These are phyloP conservation scores for Anas bahamensis DNA, from an alignment of 2,797 vertebrate species.

Conservation along the genomic window DNA sequence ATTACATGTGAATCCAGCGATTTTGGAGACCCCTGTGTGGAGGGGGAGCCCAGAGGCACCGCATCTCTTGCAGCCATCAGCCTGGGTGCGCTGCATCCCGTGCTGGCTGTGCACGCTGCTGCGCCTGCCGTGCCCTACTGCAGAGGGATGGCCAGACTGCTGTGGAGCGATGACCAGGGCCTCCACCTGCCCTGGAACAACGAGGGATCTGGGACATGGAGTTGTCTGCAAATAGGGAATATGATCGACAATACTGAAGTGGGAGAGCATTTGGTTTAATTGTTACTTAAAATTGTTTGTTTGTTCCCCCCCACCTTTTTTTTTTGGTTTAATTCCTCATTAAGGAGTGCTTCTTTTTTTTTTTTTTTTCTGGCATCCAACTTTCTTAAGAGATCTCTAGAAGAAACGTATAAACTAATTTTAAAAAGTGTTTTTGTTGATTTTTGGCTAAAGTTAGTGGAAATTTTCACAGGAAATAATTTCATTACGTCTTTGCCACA, in stretches of 20 bases:
- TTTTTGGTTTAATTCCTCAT: background rate
- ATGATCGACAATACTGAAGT: background rate
- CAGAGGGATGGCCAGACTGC: background rate
- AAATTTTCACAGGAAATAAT: background rate
- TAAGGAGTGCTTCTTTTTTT: background rate
- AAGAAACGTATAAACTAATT: background rate
- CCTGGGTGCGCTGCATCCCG: background rate
- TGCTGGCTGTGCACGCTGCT: background rate
- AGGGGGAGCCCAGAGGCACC: background rate
- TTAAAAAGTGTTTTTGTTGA: background rate
- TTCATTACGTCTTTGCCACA: background rate
- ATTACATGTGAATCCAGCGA: background rate
- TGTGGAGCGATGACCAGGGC: background rate
- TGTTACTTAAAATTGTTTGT: background rate
- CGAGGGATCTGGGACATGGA: background rate
- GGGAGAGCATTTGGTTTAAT: too few relatives aligned
- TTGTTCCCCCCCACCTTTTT: background rate
- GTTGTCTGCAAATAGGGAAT: background rate
- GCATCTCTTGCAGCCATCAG: background rate
- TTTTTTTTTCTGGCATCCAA: background rate
- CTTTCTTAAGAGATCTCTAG: background rate
- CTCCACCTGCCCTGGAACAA: background rate
- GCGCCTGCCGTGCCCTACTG: background rate
- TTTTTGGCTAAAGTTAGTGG: background rate
- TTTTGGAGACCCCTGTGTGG: background rate